phyloP scores from a whole-genome alignment of 2,888 invertebrate genomes.

The Tipula vernalis region DNA sequence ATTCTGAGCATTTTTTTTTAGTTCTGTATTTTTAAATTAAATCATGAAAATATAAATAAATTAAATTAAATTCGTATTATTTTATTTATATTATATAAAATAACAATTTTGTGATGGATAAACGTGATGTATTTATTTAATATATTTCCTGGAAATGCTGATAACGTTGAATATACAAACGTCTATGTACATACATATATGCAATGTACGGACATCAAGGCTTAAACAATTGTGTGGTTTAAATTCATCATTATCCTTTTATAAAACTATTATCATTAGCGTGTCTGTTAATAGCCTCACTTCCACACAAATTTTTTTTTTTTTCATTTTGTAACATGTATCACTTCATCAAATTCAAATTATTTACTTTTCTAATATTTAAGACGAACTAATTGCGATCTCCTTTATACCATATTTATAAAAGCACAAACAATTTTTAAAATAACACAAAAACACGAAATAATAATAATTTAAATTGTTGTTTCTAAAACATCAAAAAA shows the following conservation, averaged over 20 bases:
- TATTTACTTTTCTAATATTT: neutral
- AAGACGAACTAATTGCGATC: neutral
- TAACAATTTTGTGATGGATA: neutral
- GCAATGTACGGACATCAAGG: neutral
- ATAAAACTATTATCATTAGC: neutral
- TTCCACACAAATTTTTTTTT: neutral
- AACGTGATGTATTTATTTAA: constrained; percentile 4
- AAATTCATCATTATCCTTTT: neutral
- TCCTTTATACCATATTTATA: neutral
- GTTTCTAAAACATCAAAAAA: constrained; percentile 5
- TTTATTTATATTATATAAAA: neutral
- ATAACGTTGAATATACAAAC: neutral
- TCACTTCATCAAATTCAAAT: neutral
- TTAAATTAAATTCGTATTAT: neutral
- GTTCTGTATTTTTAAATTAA: neutral
- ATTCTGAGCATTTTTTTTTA: neutral
- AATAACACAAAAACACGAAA: neutral
- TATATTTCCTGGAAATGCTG: neutral
- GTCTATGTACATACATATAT: neutral
- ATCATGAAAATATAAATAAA: constrained; percentile 4
- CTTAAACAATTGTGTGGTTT: neutral
- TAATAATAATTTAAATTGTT: constrained; percentile 4
- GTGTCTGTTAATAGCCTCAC: neutral
- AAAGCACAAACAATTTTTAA: neutral
- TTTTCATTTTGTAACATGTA: neutral